Percentiles rank a stretch among this genome's conserved stretches.
Conservation (phyloP, 2,113 vertebrate species). For the Trematocara marginatum region DNA sequence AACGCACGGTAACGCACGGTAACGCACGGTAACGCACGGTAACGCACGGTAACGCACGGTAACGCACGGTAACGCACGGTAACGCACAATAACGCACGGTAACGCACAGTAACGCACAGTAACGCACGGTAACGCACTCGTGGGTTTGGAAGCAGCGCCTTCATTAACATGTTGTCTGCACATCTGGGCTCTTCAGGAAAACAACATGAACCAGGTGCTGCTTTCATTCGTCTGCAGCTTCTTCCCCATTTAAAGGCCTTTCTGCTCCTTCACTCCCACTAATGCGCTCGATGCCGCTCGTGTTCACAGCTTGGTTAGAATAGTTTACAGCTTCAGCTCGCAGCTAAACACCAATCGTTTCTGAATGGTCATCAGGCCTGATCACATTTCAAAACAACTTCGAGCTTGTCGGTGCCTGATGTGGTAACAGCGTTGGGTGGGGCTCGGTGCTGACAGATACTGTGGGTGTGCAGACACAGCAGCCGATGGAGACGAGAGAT, state of each 20-base stretch:
- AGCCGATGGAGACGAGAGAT: constrained; percentile 27
- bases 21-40: too few species aligned
- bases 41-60: too few species aligned
- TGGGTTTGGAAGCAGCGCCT: not conserved
- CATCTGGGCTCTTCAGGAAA: not conserved
- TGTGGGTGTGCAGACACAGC: constrained; percentile 13
- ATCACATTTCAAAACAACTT: constrained; percentile 74
- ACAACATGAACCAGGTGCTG: constrained; percentile 18
- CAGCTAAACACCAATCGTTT: not conserved
- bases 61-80: too few species aligned
- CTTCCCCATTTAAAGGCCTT: not conserved
- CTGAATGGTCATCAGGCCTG: constrained; percentile 43
- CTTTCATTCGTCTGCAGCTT: not conserved
- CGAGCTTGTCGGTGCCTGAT: constrained; percentile 65
- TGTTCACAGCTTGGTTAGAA: not conserved
- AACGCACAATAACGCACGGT: too few species aligned
- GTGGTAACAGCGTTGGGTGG: not conserved
- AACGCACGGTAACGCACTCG: not conserved
- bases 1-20: too few species aligned
- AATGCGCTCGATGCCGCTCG: not conserved
- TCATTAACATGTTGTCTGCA: not conserved
- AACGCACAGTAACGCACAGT: not conserved
- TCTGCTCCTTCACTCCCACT: not conserved
- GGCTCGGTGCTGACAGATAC: not conserved
- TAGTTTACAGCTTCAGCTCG: not conserved